phyloP scores from a whole-genome alignment of 2,888 invertebrate species.

The Cryptocephalus primarius region DNA sequence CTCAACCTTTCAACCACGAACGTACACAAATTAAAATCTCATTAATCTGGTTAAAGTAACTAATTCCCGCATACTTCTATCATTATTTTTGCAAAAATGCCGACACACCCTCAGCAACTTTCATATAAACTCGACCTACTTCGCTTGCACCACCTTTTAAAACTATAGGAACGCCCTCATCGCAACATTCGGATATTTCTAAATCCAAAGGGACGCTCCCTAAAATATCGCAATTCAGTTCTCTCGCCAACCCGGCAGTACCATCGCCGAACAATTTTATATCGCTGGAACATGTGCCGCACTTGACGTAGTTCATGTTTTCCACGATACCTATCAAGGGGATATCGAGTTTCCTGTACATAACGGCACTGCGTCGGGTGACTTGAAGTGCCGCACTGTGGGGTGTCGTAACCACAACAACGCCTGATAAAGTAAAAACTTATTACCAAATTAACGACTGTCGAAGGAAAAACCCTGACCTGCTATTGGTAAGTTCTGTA shows the following conservation, averaged over 20 bases:
- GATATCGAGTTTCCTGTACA: conserved; percentile 75
- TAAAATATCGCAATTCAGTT: conserved; percentile 55
- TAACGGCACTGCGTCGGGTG: conserved; percentile 71
- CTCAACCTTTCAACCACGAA: too few relatives aligned
- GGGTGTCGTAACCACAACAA: conserved; percentile 85
- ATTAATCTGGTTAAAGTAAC: too few relatives aligned
- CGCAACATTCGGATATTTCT: conserved; percentile 57
- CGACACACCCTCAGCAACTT: conserved; percentile 21
- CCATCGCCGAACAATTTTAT: conserved; percentile 64
- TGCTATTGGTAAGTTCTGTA: conserved; percentile 77
- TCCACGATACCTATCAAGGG: conserved; percentile 82
- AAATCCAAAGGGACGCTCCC: conserved; percentile 64
- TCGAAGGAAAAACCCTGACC: conserved; percentile 38
- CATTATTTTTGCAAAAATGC: conserved; percentile 16
- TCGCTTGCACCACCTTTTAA: conserved; percentile 46
- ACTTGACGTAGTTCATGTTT: conserved; percentile 77
- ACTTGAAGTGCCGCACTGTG: conserved; percentile 82
- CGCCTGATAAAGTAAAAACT: conserved; percentile 43
- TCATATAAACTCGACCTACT: conserved; percentile 19
- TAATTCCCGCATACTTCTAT: conserved; percentile 1
- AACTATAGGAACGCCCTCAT: conserved; percentile 66
- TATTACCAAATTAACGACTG: background rate
- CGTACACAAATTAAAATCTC: too few relatives aligned
- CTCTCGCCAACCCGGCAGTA: conserved; percentile 47
- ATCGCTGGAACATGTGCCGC: conserved; percentile 63